Evolutionary conservation across 2,888 invertebrate genomes (phyloP).

Genomic region (Caenorhabditis auriculariae): DNA sequence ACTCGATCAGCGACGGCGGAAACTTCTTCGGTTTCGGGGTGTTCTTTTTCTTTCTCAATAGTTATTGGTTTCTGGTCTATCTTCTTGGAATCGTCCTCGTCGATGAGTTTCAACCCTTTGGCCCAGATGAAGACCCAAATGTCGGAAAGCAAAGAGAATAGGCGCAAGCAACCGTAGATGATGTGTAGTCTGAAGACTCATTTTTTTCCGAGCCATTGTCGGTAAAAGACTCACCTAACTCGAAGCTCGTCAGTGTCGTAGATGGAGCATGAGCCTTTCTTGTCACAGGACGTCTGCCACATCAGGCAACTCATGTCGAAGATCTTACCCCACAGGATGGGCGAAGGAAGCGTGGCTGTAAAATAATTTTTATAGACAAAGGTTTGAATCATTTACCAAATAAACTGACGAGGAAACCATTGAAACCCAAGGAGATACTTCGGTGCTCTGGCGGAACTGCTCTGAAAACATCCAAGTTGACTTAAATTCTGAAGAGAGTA

Average conservation of each 20-base stretch:
- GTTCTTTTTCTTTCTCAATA: background rate
- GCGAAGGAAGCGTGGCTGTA: conserved; percentile 64
- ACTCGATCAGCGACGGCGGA: conserved; percentile 20
- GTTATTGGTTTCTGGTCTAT: conserved; percentile 10
- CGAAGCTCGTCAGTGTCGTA: conserved; percentile 64
- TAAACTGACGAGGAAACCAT: conserved; percentile 61
- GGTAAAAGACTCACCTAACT: conserved; percentile 41
- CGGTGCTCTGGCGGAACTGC: conserved; percentile 60
- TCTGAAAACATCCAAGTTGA: conserved; percentile 20
- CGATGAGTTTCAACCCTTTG: conserved; percentile 55
- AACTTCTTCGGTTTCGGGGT: conserved; percentile 9
- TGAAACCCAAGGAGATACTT: conserved; percentile 60
- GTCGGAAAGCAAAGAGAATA: conserved; percentile 59
- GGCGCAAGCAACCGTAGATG: conserved; percentile 56
- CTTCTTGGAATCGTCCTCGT: conserved; percentile 32
- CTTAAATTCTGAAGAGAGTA: conserved; percentile 1
- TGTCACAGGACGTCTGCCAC: conserved; percentile 64
- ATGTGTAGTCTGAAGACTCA: conserved; percentile 44
- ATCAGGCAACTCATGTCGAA: conserved; percentile 64
- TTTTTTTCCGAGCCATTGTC: background rate
- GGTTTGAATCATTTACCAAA: conserved; percentile 39
- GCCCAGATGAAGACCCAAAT: conserved; percentile 60
- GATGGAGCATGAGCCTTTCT: conserved; percentile 64
- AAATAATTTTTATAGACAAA: too few relatives aligned
- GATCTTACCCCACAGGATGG: conserved; percentile 64